These are phyloP conservation scores for Cheumatopsyche charites DNA, from an alignment of 1,140 invertebrate species.

Conservation along the genomic window DNA sequence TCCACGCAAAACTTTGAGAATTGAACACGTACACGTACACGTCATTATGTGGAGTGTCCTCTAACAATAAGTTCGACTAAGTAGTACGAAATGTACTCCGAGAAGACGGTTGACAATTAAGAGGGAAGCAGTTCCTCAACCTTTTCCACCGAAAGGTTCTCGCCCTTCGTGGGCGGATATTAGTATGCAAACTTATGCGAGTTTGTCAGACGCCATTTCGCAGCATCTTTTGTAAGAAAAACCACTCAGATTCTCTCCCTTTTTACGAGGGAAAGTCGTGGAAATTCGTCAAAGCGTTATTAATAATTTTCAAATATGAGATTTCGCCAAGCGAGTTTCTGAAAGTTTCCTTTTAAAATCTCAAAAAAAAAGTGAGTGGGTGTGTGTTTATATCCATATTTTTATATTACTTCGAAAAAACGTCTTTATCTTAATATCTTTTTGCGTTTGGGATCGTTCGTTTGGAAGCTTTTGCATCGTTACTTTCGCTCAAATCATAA, in stretches of 20 bases:
- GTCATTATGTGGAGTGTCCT: neutral
- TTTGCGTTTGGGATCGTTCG: slow-evolving; percentile 18
- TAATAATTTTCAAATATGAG: slow-evolving; percentile 1
- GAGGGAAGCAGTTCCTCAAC: slow-evolving; percentile 3
- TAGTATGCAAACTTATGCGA: neutral
- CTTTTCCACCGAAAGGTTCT: slow-evolving; percentile 4
- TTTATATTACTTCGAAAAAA: neutral
- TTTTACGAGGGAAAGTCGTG: neutral
- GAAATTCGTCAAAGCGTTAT: neutral
- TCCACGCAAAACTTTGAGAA: neutral
- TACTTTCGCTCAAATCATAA: slow-evolving; percentile 19
- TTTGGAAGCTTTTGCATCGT: slow-evolving; percentile 26
- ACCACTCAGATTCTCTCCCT: neutral
- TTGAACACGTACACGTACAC: neutral
- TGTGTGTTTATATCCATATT: neutral
- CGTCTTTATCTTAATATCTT: slow-evolving; percentile 12
- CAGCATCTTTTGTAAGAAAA: neutral
- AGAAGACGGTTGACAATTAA: slow-evolving; percentile 11
- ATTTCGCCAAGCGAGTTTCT: neutral
- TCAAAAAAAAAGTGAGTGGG: neutral
- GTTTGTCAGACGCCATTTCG: neutral
- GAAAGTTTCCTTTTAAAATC: neutral
- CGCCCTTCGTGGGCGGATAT: neutral
- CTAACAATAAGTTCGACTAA: neutral
- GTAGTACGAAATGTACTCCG: neutral